Conservation (phyloP, 2,888 invertebrate genomes). For the Syritta pipiens region DNA sequence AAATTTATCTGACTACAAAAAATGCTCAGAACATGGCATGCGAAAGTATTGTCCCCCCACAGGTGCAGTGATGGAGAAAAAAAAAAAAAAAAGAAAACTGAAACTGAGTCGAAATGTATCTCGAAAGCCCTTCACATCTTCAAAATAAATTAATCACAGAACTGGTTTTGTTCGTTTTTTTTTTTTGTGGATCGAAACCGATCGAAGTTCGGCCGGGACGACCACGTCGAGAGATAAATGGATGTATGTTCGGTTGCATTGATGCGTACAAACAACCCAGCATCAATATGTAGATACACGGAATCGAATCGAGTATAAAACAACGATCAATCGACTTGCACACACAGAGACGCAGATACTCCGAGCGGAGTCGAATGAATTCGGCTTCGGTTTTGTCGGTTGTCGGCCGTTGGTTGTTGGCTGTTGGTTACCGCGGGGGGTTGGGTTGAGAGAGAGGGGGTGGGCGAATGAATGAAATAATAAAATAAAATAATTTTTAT, state of each 20-base stretch:
- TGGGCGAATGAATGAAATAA: conserved; percentile 44
- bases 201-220: too few species aligned
- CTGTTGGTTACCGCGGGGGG: not conserved
- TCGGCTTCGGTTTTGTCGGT: too few species aligned
- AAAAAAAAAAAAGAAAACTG: conserved; percentile 4
- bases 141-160: conserved; percentile 63
- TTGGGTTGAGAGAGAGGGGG: conserved; percentile 25
- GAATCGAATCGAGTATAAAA: conserved; percentile 36
- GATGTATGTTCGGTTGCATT: conserved; percentile 49
- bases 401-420: too few species aligned
- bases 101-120: not conserved
- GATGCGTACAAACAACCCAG: conserved; percentile 35
- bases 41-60: conserved; percentile 39
- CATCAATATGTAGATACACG: conserved; percentile 45
- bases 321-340: conserved; percentile 12
- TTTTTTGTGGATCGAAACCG: not conserved
- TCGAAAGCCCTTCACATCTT: conserved; percentile 19
- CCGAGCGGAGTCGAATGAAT: too few species aligned
- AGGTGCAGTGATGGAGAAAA: conserved; percentile 60
- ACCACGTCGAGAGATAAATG: conserved; percentile 37
- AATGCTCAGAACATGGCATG: conserved; percentile 57
- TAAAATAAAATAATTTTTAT: conserved; percentile 68
- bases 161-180: conserved; percentile 54
- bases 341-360: too few species aligned
- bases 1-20: conserved; percentile 36